Percentiles rank a stretch among this genome's conserved stretches.
These are phyloP conservation scores for Julus scandinavius DNA, from an alignment of 2,888 invertebrate species.

Conservation along the genomic window DNA sequence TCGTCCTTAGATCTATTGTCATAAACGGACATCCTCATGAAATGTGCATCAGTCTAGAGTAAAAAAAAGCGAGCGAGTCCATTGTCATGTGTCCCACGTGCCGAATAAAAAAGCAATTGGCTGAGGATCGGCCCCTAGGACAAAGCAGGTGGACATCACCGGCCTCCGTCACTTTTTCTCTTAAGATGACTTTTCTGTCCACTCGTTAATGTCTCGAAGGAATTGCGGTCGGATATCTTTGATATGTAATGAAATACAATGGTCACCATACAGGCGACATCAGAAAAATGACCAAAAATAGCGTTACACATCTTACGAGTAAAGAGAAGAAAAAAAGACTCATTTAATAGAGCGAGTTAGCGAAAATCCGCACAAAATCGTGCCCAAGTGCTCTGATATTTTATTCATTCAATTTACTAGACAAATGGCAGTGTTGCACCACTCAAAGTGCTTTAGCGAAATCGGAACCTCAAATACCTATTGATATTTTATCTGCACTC, in stretches of 20 bases:
- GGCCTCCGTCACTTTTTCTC: background rate
- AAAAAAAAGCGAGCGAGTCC: background rate
- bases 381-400: background rate
- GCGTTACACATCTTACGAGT: background rate
- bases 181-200: background rate
- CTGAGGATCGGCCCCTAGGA: background rate
- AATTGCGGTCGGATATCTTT: slow-evolving; percentile 20
- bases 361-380: slow-evolving; percentile 24
- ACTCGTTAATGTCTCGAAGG: slow-evolving; percentile 24
- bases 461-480: no score
- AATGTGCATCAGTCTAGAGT: background rate
- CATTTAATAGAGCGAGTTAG: slow-evolving; percentile 13
- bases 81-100: slow-evolving; percentile 25
- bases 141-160: background rate
- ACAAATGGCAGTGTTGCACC: no score
- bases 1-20: no score
- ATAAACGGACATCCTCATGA: background rate
- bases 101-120: slow-evolving; percentile 28
- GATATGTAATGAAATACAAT: slow-evolving; percentile 30
- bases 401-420: background rate
- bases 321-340: background rate
- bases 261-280: background rate
- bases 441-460: no score
- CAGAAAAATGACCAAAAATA: slow-evolving; percentile 4
- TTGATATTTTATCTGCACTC: no score